Base-by-base conservation (phyloP, 2,888 invertebrate genomes). In the Clivina fossor region DNA sequence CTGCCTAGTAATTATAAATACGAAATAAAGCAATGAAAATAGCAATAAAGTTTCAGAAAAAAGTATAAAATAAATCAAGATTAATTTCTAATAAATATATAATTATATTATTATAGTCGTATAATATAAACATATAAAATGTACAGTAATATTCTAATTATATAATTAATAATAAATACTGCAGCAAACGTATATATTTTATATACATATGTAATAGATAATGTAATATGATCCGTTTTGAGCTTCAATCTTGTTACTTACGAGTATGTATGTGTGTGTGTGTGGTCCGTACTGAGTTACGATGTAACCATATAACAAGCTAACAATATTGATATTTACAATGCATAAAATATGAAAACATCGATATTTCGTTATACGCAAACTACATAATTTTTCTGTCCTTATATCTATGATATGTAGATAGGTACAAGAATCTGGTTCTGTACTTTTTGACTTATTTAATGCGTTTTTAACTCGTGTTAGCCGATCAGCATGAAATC, bases 251-350 rank as follows among this genome's bases (percentile, higher is more conserved):
- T 24, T 24, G 26, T 24, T 24, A 24, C 26, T 24, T 7, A 24
- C n/a, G n/a, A n/a, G n/a, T n/a, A n/a, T n/a, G 58, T 58, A 53
- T 53, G 51, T 57, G 53, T 56, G 46, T 38, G 56, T 59, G 61
- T 59, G 59, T 61, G 61, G 59, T 61, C 59, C 50, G 35, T 61
- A 58, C 59, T 49, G 33, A 49, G 49, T 49, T 49, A 49, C 40
- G 49, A 38, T 37, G 15, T 37, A 18, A 11, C 9, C 13, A 18
- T 3, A 13, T 8, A 16, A n/a, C 19, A 26, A 26, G 26, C 20
- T 49, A 38, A 49, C 40, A 49, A 49, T 47, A 47, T 49, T 49
- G 49, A 49, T 49, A 49, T 49, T 49, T 49, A 49, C 40, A 28
- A 49, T 28, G 20, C 30, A 49, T 49, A 49, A 49, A 40, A 49